phyloP scores from a whole-genome alignment of 1,140 invertebrate genomes.

The Delia radicum region DNA sequence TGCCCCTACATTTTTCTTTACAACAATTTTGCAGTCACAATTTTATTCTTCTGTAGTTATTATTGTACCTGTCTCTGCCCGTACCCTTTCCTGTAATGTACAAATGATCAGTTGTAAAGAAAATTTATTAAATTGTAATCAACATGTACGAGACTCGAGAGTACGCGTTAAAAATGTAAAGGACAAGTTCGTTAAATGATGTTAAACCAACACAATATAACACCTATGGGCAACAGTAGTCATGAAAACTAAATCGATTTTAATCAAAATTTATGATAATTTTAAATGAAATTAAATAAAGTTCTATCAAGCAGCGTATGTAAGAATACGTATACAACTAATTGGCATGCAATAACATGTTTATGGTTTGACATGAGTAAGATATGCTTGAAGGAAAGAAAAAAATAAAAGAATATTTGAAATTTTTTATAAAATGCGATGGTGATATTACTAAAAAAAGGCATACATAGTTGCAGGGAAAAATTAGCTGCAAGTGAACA shows the following conservation, averaged over 20 bases:
- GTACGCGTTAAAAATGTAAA: neutral
- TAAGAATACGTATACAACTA: neutral
- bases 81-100: neutral
- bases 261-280: conserved; percentile 24
- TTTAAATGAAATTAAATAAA: conserved; percentile 4
- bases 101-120: conserved; percentile 10
- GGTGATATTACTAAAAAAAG: too few species aligned
- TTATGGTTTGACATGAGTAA: neutral
- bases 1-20: neutral
- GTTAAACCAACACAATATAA: neutral
- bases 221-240: neutral
- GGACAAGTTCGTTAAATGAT: conserved; percentile 10
- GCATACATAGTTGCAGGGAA: too few species aligned
- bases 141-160: neutral
- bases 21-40: neutral
- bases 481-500: too few species aligned
- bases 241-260: conserved; percentile 19
- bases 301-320: neutral
- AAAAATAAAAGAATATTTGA: too few species aligned
- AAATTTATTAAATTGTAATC: conserved; percentile 24
- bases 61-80: neutral
- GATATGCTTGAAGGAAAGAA: too few species aligned
- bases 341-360: neutral
- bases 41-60: neutral
- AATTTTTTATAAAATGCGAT: too few species aligned